Percentiles rank a stretch among this genome's conserved stretches.
These are phyloP conservation scores for Oxyteleia sp. DNA, from an alignment of 2,888 invertebrate genomes.

Conservation along the genomic window DNA sequence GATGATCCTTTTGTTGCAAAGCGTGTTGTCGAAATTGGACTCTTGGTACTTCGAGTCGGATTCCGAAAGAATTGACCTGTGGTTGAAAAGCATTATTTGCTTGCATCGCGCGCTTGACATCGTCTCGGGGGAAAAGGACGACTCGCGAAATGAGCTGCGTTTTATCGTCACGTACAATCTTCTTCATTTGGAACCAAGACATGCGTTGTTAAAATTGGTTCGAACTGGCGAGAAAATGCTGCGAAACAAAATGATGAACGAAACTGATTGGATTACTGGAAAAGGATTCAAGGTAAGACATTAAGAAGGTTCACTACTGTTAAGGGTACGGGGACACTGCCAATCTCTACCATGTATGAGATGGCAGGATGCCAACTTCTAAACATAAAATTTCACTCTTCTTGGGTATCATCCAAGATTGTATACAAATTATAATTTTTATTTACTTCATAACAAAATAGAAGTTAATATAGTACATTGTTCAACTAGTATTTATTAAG, in stretches of 20 bases:
- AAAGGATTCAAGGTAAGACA: conserved; percentile 85
- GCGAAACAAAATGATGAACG: conserved; percentile 86
- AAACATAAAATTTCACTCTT: no score
- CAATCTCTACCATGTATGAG: no score
- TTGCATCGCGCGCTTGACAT: conserved; percentile 84
- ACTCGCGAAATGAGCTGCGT: conserved; percentile 84
- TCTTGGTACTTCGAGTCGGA: conserved; percentile 86
- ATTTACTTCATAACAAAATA: no score
- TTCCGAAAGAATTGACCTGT: conserved; percentile 83
- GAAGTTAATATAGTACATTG: no score
- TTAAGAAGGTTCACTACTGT: no score
- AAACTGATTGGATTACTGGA: conserved; percentile 86
- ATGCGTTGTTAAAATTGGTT: conserved; percentile 85
- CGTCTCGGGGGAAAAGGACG: conserved; percentile 79
- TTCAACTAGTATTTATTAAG: no score
- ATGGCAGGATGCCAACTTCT: no score
- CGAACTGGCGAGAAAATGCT: conserved; percentile 85
- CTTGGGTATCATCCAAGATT: no score
- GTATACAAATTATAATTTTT: no score
- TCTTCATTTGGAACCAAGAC: conserved; percentile 85
- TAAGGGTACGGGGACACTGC: no score
- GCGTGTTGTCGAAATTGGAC: conserved; percentile 85
- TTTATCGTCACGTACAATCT: conserved; percentile 85
- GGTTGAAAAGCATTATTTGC: conserved; percentile 85
- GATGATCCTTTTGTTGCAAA: conserved; percentile 86